Evolutionary conservation across 2,888 invertebrate species (phyloP).

Genomic region (Desoria tigrina): DNA sequence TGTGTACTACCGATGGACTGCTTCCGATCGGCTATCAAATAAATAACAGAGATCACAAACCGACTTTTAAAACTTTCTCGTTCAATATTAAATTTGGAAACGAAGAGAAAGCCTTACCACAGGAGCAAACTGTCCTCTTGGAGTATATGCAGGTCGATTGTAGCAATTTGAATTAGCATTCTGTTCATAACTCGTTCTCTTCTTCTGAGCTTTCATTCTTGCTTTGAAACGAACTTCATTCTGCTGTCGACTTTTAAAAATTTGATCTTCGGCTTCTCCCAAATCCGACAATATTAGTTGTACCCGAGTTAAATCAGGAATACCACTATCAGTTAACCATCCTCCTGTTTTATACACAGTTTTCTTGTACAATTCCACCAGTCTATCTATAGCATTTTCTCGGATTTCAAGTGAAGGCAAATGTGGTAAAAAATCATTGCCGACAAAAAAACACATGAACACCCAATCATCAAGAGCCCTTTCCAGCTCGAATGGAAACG

Average conservation of each 20-base stretch:
- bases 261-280: slow-evolving; percentile 93
- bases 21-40: slow-evolving; percentile 63
- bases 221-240: slow-evolving; percentile 80
- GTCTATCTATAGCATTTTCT: slow-evolving; percentile 92
- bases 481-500: slow-evolving; percentile 93
- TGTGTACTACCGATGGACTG: slow-evolving; percentile 61
- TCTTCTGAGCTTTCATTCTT: slow-evolving; percentile 68
- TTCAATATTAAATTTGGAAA: no score
- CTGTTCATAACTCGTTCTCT: slow-evolving; percentile 62
- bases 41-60: background rate
- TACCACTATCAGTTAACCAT: slow-evolving; percentile 81
- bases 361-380: slow-evolving; percentile 90
- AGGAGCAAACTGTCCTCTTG: slow-evolving; percentile 79
- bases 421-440: slow-evolving; percentile 98
- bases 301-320: slow-evolving; percentile 87
- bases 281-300: slow-evolving; percentile 93
- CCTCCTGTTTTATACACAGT: slow-evolving; percentile 92
- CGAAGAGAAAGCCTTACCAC: slow-evolving; percentile 62
- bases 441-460: slow-evolving; percentile 98
- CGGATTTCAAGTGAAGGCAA: slow-evolving; percentile 95
- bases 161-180: slow-evolving; percentile 58
- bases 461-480: slow-evolving; percentile 97
- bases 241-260: slow-evolving; percentile 88
- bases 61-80: no score
- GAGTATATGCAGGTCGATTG: slow-evolving; percentile 67